A percentile compares a stretch with the other conserved stretches of the same genome.
These are phyloP conservation scores for Oxystoma pomonae DNA, from an alignment of 2,888 invertebrate species.

Conservation along the genomic window DNA sequence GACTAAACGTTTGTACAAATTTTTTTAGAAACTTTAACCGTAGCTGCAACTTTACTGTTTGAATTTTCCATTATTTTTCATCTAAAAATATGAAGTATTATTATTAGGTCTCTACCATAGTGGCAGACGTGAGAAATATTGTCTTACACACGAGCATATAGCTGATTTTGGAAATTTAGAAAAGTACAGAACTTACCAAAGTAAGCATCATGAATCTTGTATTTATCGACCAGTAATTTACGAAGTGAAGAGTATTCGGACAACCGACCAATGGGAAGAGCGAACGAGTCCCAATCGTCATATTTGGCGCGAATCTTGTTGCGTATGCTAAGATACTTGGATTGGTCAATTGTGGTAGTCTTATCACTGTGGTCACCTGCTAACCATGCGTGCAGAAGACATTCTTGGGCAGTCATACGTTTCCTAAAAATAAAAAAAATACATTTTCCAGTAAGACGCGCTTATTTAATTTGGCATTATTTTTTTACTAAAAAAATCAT, in stretches of 20 bases:
- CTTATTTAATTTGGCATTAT: too few species aligned
- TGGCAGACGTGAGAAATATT: too few species aligned
- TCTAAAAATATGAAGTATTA: too few species aligned
- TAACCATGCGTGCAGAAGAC: slow-evolving; percentile 92
- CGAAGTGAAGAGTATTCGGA: slow-evolving; percentile 96
- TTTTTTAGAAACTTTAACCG: too few species aligned
- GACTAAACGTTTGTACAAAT: too few species aligned
- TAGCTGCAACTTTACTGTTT: not conserved
- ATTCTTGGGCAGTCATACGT: slow-evolving; percentile 98
- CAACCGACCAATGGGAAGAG: slow-evolving; percentile 91
- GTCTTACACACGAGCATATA: too few species aligned
- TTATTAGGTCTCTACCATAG: too few species aligned
- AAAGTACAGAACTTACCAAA: slow-evolving; percentile 63
- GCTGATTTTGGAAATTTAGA: not conserved
- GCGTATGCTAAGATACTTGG: slow-evolving; percentile 81
- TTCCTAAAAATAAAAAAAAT: slow-evolving; percentile 57
- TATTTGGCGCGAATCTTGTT: slow-evolving; percentile 83
- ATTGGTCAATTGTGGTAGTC: slow-evolving; percentile 75
- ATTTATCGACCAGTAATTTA: slow-evolving; percentile 93
- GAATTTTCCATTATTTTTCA: not conserved
- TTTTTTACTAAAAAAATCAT: too few species aligned
- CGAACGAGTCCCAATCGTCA: slow-evolving; percentile 75
- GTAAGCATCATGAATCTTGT: slow-evolving; percentile 92
- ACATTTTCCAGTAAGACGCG: too few species aligned
- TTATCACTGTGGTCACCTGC: slow-evolving; percentile 77